phyloP scores from a whole-genome alignment of 2,797 vertebrate genomes.

The Eulemur rubriventer region DNA sequence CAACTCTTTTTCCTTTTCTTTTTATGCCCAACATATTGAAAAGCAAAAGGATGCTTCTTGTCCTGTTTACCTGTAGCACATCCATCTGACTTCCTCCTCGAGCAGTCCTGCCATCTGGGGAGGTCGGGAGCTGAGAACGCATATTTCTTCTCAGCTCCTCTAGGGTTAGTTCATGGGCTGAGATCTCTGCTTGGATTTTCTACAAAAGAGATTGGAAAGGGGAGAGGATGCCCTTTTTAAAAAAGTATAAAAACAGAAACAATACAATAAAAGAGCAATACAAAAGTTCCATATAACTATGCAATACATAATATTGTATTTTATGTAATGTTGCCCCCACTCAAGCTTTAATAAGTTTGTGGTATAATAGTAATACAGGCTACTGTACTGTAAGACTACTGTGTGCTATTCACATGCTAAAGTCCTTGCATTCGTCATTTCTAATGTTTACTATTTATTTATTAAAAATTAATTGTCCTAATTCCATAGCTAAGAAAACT shows the following conservation, averaged over 20 bases:
- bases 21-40: background rate
- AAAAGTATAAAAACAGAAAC: background rate
- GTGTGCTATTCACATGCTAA: background rate
- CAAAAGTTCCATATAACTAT: background rate
- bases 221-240: background rate
- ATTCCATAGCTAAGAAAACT: background rate
- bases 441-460: background rate
- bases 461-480: background rate
- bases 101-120: constrained; percentile 88
- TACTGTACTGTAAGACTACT: background rate
- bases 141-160: constrained; percentile 93
- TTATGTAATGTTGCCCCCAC: background rate
- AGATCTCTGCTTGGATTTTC: constrained; percentile 96
- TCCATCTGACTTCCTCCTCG: constrained; percentile 93
- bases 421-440: background rate
- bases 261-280: background rate
- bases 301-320: background rate
- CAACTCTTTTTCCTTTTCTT: background rate
- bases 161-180: constrained; percentile 92
- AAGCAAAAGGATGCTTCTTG: background rate
- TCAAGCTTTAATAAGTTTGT: background rate
- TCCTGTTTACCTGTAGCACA: constrained; percentile 91
- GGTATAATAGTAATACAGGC: background rate
- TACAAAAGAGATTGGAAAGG: constrained; percentile 72
- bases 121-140: constrained; percentile 84